Evolutionary conservation across 1,140 invertebrate genomes (phyloP), one percentile per base, ranked within the genome.

Genomic region (Leptopilina clavipes): DNA sequence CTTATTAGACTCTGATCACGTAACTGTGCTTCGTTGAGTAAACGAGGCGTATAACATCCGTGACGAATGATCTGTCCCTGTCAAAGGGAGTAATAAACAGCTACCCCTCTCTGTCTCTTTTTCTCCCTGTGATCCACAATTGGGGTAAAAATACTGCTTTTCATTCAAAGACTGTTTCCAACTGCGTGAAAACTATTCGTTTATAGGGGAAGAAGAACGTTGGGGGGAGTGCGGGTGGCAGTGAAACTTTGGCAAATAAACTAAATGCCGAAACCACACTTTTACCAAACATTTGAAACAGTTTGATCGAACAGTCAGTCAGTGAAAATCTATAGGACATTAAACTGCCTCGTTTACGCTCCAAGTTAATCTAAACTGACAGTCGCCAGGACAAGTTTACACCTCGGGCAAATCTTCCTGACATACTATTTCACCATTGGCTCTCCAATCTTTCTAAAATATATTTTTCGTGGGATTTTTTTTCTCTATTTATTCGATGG

Each of bases 361-460:
- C n/a, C 59, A 65, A 65, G 59, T 65, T 31, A 65, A 65, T 65
- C 59, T 11, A 65, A 65, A 65, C 59, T 65, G 59, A 65, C 59
- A 65, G 25, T 65, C 22, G 25, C 19, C 10, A 59, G 59, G 59
- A 65, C 59, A 37, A 65, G 59, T 22, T 65, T 65, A 65, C 22
- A 65, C 59, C 59, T 65, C 59, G 12, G 25, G 3, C 12, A 65
- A 65, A 31, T 65, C 59, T 65, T 52, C 48, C 48, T 52, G 48
- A 52, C 59, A n/a, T 65, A 37, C 59, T 31, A 25, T 65, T 31
- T 65, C 59, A 14, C 12, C 59, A 25, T 31, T 65, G 12, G 6
- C 22, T 22, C 12, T 59, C 18, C 9, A 65, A 31, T 65, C 59
- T 31, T 22, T 31, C 7, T 22, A 3, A 14, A 65, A 31, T 65